phyloP scores from a whole-genome alignment of 1,140 invertebrate species.

The Venustaconcha ellipsiformis region DNA sequence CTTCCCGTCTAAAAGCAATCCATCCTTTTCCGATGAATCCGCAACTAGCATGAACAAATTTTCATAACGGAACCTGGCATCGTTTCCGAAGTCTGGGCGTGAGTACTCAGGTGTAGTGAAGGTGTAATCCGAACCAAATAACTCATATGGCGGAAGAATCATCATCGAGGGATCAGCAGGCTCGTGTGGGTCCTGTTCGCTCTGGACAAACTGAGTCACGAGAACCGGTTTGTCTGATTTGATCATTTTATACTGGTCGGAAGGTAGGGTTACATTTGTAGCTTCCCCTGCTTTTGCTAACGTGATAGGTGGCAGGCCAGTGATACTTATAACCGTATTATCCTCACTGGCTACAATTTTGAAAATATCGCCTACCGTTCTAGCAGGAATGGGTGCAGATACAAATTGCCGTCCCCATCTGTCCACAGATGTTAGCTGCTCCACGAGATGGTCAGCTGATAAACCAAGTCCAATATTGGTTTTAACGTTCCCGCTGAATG shows the following conservation, averaged over 20 bases:
- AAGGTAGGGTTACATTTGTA: conserved; percentile 16
- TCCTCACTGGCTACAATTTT: conserved; percentile 37
- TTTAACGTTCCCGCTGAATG: conserved; percentile 48
- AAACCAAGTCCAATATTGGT: conserved; percentile 35
- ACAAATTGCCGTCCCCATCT: conserved; percentile 54
- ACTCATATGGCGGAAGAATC: conserved; percentile 34
- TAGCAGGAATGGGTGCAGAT: conserved; percentile 37
- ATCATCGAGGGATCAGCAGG: conserved; percentile 46
- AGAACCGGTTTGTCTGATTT: conserved; percentile 30
- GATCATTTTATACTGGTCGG: conserved; percentile 26
- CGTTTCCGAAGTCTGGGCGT: conserved; percentile 23
- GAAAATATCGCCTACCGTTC: conserved; percentile 46
- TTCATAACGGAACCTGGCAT: conserved; percentile 21
- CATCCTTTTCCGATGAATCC: conserved; percentile 29
- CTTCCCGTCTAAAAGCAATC: conserved; percentile 35
- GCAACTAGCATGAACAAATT: conserved; percentile 39
- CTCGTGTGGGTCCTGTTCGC: conserved; percentile 22
- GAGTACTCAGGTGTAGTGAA: conserved; percentile 39
- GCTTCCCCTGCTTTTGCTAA: conserved; percentile 27
- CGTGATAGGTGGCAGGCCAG: conserved; percentile 17
- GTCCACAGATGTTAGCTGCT: conserved; percentile 49
- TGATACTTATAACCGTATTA: conserved; percentile 30
- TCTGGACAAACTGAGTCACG: conserved; percentile 40
- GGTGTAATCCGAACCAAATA: conserved; percentile 37
- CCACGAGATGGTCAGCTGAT: conserved; percentile 51